These are phyloP conservation scores for Hippopotamyrus pictus DNA, from an alignment of 2,797 vertebrate genomes.

Conservation along the genomic window DNA sequence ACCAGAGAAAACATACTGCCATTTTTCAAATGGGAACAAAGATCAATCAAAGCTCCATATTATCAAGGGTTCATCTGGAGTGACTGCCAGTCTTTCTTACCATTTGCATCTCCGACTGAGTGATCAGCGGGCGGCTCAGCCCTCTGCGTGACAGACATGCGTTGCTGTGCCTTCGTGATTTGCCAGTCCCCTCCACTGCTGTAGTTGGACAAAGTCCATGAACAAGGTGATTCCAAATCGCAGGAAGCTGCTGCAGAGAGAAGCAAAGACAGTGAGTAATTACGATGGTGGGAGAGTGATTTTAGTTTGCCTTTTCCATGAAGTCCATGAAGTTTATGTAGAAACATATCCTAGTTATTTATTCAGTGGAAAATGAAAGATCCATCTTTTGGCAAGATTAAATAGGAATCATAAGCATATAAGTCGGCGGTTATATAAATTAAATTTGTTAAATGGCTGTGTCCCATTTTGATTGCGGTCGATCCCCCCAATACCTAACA, in stretches of 20 bases:
- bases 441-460: neutral
- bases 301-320: neutral
- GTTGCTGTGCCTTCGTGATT: constrained; percentile 55
- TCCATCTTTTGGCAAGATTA: neutral
- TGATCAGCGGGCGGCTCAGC: constrained; percentile 55
- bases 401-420: neutral
- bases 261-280: neutral
- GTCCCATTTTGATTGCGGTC: neutral
- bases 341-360: neutral
- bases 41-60: neutral
- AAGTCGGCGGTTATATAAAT: neutral
- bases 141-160: constrained; percentile 33
- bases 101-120: constrained; percentile 58
- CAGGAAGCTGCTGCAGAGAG: constrained; percentile 61
- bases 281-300: neutral
- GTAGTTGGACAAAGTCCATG: constrained; percentile 71
- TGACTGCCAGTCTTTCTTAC: constrained; percentile 52
- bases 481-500: neutral
- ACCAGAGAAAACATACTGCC: neutral
- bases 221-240: constrained; percentile 69
- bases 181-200: constrained; percentile 67
- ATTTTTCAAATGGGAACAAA: neutral
- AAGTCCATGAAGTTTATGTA: neutral
- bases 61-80: neutral
- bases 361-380: neutral